These are phyloP conservation scores for Conus canariensis DNA, from an alignment of 2,888 invertebrate species.

Conservation along the genomic window DNA sequence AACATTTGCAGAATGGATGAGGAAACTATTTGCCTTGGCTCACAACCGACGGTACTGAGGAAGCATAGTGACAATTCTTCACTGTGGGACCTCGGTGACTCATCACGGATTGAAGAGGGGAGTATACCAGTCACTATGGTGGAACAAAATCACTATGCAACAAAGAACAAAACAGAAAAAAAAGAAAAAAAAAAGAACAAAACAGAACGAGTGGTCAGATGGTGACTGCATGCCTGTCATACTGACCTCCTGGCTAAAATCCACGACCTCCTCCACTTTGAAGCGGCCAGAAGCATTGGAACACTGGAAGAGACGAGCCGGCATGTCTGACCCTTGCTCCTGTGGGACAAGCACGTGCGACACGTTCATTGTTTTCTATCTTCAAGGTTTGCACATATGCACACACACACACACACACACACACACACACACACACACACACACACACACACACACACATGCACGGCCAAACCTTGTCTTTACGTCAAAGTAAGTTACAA, in stretches of 20 bases:
- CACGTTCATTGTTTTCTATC: too few species aligned
- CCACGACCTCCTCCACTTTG: slow-evolving; percentile 89
- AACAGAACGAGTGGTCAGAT: background rate
- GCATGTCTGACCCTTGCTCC: slow-evolving; percentile 73
- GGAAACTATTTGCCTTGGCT: too few species aligned
- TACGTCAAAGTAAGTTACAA: too few species aligned
- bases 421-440: background rate
- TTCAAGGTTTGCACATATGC: background rate
- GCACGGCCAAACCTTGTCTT: background rate
- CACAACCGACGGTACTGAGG: too few species aligned
- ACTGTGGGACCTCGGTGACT: too few species aligned
- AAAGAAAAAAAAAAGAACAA: background rate
- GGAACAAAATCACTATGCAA: background rate
- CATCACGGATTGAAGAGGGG: too few species aligned
- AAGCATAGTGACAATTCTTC: too few species aligned
- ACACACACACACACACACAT: background rate
- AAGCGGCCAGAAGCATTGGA: slow-evolving; percentile 81
- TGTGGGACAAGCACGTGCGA: slow-evolving; percentile 25
- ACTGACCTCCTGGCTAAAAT: slow-evolving; percentile 85
- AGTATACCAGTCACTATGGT: too few species aligned
- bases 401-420: background rate
- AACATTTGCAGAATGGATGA: too few species aligned
- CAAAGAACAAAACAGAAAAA: background rate
- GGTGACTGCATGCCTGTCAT: background rate
- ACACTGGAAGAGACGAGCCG: slow-evolving; percentile 85